Evolutionary conservation across 2,888 invertebrate species (phyloP).

Genomic region (Lacanobia oleracea): DNA sequence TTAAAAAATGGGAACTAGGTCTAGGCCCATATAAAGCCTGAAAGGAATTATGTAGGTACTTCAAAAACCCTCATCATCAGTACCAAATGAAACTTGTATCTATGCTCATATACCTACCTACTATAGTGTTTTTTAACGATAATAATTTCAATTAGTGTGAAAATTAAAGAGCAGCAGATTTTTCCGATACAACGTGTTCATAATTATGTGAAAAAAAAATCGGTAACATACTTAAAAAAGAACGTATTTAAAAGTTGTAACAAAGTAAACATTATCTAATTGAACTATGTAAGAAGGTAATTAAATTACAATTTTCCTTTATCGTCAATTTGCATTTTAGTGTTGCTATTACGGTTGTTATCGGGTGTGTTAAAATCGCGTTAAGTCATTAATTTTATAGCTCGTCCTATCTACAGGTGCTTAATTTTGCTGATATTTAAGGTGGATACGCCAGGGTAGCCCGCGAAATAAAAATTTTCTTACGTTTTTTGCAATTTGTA

Average conservation of each 20-base stretch:
- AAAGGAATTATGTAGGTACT: not conserved
- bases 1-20: not conserved
- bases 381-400: not conserved
- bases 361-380: not conserved
- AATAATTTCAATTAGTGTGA: not conserved
- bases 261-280: not conserved
- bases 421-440: not conserved
- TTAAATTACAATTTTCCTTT: slow-evolving; percentile 13
- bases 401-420: not conserved
- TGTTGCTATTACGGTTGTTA: slow-evolving; percentile 2
- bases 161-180: not conserved
- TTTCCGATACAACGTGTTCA: not conserved
- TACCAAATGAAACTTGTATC: not conserved
- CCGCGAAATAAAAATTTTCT: too few relatives aligned
- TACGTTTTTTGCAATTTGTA: too few relatives aligned
- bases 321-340: slow-evolving; percentile 16
- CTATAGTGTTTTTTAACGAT: not conserved
- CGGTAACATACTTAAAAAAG: too few relatives aligned
- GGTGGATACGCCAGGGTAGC: too few relatives aligned
- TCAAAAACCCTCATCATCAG: not conserved
- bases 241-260: too few relatives aligned
- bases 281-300: slow-evolving; percentile 14
- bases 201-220: not conserved
- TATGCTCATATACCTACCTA: not conserved
- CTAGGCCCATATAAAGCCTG: not conserved